Evolutionary conservation across 92 coral and sea anemone species (phyloP), one percentile per base, ranked within the genome.

Genomic region (Porites rus): DNA sequence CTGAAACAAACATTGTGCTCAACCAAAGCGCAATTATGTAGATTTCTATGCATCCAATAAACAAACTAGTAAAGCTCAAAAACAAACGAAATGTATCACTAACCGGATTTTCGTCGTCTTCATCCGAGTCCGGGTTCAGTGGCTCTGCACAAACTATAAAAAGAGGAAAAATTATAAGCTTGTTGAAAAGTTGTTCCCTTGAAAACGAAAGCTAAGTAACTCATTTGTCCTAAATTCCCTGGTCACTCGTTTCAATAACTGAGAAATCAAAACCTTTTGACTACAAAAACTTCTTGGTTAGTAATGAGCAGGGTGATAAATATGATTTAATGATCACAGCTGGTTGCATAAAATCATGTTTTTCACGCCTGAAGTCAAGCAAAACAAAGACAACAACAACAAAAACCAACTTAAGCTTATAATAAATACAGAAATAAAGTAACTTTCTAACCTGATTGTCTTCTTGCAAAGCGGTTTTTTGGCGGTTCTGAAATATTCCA

Each of bases 91-190:
- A 31, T 63, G 60, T 31, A 7, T 18, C 58, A 80, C 94, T 78
- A 74, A 95, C 99, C 86, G 94, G 93, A 78, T 97, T 93, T 77
- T 97, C 99, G 51, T 97, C 99, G 8, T 97, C 99, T 7, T 96
- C 99, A 28, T 97, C 99, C 73, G 98, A 95, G 73, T 95, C 98
- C 8, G 99, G 99, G 78, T 94, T 94, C 20, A 91, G 85, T 61
- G 99, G 99, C 66, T 97, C 99, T 16, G 99, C 99, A 88, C 98
- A 96, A 78, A 96, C 99, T 96, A 84, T 87, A 68, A 80, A 80
- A 69, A 63, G 58, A 43, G 22, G 51, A 56, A 65, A 80, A 68
- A 17, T 20, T 67, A 10, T 38, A 6, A 12, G 21, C 14, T 72
- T 46, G 24, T 56, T 18, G 43, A 71, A 51, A 19, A 1, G 56